Conservation (phyloP, 2,113 vertebrate genomes). For the Promerops cafer region DNA sequence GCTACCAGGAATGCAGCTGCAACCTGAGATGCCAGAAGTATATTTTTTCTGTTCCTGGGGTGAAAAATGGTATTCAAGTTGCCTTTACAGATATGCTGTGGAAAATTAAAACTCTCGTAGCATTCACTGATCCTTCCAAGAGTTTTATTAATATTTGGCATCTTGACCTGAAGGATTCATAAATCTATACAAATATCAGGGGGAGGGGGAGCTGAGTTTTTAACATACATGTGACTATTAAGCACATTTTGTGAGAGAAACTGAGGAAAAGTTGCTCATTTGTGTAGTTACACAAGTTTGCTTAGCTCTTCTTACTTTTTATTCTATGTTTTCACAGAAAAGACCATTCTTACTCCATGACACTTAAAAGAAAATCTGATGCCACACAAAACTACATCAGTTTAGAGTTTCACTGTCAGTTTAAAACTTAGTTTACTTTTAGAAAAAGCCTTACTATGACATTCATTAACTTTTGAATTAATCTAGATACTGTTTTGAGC, state of each 20-base stretch:
- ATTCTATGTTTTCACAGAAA: background rate
- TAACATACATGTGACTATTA: background rate
- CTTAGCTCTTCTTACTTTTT: background rate
- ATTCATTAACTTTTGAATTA: background rate
- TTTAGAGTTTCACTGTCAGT: background rate
- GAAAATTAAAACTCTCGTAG: background rate
- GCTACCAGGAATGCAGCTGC: background rate
- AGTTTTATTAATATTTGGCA: background rate
- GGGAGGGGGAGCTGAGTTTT: background rate
- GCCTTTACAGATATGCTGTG: background rate
- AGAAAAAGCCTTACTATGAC: background rate
- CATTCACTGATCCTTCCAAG: background rate
- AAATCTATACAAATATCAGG: background rate
- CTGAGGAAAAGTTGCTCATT: background rate
- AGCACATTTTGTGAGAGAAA: background rate
- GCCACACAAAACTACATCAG: background rate
- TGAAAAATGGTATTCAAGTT: background rate
- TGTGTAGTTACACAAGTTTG: background rate
- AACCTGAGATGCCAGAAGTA: background rate
- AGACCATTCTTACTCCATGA: background rate
- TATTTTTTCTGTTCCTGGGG: background rate
- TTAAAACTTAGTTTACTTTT: background rate
- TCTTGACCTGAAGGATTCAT: background rate
- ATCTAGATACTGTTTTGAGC: background rate
- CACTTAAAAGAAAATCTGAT: background rate